phyloP scores from a whole-genome alignment of 1,140 invertebrate genomes.

The Scylla paramamosain region DNA sequence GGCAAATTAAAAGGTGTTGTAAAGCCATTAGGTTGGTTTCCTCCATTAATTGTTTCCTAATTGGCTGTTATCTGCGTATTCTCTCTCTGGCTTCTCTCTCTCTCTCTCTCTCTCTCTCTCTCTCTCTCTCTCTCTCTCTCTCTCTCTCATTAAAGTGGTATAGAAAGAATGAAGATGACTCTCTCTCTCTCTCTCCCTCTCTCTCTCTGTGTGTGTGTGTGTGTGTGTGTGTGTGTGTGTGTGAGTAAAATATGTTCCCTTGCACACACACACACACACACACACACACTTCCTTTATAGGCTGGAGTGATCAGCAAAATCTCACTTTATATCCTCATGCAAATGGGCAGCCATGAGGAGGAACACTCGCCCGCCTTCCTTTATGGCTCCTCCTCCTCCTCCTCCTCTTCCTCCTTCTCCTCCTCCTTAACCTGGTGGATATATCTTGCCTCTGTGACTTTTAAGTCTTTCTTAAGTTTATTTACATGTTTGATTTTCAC shows the following conservation, averaged over 20 bases:
- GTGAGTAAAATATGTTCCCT: neutral
- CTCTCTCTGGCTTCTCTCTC: no score
- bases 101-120: no score
- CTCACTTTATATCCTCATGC: slow-evolving; percentile 42
- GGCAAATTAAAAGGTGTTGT: slow-evolving; percentile 63
- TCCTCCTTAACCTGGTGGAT: no score
- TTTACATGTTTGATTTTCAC: neutral
- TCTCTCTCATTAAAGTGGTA: neutral
- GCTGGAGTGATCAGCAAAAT: neutral
- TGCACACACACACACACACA: slow-evolving; percentile 20
- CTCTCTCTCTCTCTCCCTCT: neutral
- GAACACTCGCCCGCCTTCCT: neutral
- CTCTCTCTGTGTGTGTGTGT: neutral
- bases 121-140: slow-evolving; percentile 25
- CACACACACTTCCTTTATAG: neutral
- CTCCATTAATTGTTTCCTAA: slow-evolving; percentile 61
- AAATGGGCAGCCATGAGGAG: slow-evolving; percentile 28
- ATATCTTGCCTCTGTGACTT: no score
- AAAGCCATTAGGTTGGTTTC: slow-evolving; percentile 67
- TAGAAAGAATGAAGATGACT: neutral
- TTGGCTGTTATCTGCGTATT: slow-evolving; percentile 58
- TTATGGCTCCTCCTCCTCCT: slow-evolving; percentile 18
- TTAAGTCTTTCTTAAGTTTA: no score
- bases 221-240: slow-evolving; percentile 20
- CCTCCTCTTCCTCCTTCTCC: neutral